Conservation (phyloP, 2,113 vertebrate species). For the Hydrochoerus hydrochaeris region DNA sequence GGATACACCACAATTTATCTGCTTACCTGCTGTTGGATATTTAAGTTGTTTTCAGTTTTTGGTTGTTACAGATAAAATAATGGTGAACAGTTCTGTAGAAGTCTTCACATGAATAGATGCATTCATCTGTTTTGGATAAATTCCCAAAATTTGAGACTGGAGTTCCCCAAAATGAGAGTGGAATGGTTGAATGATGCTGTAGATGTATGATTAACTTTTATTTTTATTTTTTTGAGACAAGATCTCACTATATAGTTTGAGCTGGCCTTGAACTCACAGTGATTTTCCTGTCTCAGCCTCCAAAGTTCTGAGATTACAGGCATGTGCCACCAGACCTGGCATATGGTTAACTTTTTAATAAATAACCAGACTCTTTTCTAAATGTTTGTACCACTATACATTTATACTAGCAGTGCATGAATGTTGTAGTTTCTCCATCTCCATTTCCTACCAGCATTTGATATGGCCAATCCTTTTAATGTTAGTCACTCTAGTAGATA, state of each 20-base stretch:
- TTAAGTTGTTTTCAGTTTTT: background rate
- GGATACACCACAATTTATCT: background rate
- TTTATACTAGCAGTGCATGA: background rate
- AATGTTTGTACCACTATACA: background rate
- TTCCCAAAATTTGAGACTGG: background rate
- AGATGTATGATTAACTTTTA: background rate
- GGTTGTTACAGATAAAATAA: background rate
- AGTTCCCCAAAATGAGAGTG: background rate
- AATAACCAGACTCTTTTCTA: background rate
- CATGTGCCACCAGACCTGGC: too few relatives aligned
- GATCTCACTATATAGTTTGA: background rate
- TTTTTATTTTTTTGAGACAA: background rate
- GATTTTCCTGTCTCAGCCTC: background rate
- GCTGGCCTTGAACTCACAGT: too few relatives aligned
- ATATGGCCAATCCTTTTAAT: background rate
- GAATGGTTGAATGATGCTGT: background rate
- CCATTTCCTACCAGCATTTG: background rate
- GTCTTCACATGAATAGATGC: background rate
- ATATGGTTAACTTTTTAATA: conserved; percentile 25
- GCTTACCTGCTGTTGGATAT: background rate
- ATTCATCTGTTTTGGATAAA: background rate
- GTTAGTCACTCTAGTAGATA: background rate
- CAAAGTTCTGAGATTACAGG: background rate
- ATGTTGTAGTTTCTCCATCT: background rate
- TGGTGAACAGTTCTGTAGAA: background rate